Evolutionary conservation across 2,797 vertebrate genomes (phyloP), one percentile per base, ranked within the genome.

Genomic region (Falco peregrinus): DNA sequence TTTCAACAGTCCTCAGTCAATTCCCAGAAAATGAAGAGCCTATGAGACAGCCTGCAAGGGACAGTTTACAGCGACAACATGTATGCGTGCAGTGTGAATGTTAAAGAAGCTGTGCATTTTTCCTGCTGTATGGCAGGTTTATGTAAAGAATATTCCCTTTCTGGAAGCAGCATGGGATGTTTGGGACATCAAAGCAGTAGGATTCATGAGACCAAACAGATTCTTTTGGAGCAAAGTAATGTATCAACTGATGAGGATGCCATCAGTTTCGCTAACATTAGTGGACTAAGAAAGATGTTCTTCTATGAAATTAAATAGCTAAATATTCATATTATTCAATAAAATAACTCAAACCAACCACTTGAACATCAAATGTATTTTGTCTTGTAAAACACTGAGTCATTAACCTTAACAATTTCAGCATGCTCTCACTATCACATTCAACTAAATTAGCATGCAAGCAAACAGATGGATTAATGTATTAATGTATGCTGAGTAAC

Each of bases 351-450:
- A 98, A 98, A 97, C 95, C 95, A 96, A 97, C 96, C 95, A 97
- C 96, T 71, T 95, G 96, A 97, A 97, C 95, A 89, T 97, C 77
- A 96, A 97, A 93, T 76, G 87, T 96, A 88, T 97, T 98, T 97
- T 96, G 94, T 86, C 94, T 96, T 96, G 91, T 97, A 97, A 97
- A 97, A 97, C 78, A 97, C 41, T 7, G 77, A 97, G 82, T 97
- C 96, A 97, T 97, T 98, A 98, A 97, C 97, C 97, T 97, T 97
- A 97, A 95, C 95, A 98, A 97, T 94, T 94, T 97, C 96, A 97
- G 82, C 95, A 73, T 75, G 89, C 76, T 97, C 61, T 96, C 83
- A 68, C 85, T 89, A 96, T 43, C 87, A 91, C 97, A 96, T 91
- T 89, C 92, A 84, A 89, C 91, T 94, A 87, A 97, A 97, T 97